Evolutionary conservation across 2,797 vertebrate genomes (phyloP).

Genomic region (Tympanoctomys barrerae): DNA sequence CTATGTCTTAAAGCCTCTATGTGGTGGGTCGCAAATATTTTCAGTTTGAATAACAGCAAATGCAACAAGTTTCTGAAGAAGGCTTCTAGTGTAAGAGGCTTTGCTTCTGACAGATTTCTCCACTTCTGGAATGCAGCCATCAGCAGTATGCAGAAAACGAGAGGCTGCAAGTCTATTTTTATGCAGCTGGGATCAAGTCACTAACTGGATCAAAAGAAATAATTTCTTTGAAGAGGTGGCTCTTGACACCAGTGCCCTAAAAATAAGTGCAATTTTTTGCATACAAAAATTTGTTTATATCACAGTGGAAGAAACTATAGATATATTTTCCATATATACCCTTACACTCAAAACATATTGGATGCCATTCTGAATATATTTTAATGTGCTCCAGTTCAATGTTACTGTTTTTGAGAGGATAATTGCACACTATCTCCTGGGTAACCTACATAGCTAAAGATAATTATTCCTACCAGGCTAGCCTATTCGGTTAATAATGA

Average conservation of each 20-base stretch:
- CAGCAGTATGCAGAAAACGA: constrained; percentile 76
- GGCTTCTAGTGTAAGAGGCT: constrained; percentile 57
- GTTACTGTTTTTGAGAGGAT: constrained; percentile 47
- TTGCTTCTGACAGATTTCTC: constrained; percentile 75
- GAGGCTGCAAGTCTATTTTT: constrained; percentile 85
- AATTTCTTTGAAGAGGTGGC: constrained; percentile 85
- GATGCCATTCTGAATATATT: constrained; percentile 25
- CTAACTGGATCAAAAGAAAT: constrained; percentile 86
- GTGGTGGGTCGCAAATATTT: constrained; percentile 69
- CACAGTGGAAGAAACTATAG: constrained; percentile 71
- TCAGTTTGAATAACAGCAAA: constrained; percentile 41
- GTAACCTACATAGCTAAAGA: constrained; percentile 57
- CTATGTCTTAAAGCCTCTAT: constrained; percentile 10
- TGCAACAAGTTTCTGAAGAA: constrained; percentile 75
- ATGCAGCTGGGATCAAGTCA: constrained; percentile 82
- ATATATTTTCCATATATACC: constrained; percentile 74
- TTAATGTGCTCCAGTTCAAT: constrained; percentile 49
- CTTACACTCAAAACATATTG: constrained; percentile 46
- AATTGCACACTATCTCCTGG: not conserved
- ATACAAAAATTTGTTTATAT: constrained; percentile 77
- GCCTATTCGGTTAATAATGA: constrained; percentile 60
- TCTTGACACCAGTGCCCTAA: constrained; percentile 84
- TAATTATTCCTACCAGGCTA: constrained; percentile 19
- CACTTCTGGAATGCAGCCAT: constrained; percentile 74
- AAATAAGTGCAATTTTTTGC: constrained; percentile 79